Evolutionary conservation across 2,113 vertebrate genomes (phyloP).

Genomic region (Lampris megalopsis): DNA sequence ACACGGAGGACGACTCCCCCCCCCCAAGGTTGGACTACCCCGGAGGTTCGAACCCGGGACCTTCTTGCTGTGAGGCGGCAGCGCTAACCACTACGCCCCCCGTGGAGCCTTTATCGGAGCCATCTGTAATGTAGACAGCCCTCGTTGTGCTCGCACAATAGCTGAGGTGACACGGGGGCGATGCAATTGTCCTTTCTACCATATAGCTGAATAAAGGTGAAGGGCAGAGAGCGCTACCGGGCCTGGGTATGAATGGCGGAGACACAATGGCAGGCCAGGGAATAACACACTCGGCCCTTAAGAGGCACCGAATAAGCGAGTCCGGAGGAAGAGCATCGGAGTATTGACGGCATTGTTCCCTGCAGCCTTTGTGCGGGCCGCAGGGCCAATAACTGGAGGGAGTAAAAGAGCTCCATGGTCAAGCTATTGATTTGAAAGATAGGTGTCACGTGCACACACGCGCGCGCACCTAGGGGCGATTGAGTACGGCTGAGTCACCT

Average conservation of each 20-base stretch:
- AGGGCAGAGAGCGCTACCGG: not conserved
- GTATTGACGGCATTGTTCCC: constrained; percentile 5
- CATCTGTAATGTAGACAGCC: no score
- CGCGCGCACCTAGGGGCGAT: constrained; percentile 15
- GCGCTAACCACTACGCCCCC: no score
- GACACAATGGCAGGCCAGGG: not conserved
- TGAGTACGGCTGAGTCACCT: no score
- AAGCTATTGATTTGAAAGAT: no score
- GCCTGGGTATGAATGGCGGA: constrained; percentile 4
- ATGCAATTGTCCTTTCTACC: no score
- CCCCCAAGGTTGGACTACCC: no score
- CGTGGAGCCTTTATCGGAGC: no score
- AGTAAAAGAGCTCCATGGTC: constrained; percentile 31
- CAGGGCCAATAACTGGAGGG: not conserved
- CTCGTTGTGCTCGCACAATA: no score
- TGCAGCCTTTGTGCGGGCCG: not conserved
- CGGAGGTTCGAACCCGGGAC: no score
- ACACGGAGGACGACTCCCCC: no score
- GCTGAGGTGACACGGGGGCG: no score
- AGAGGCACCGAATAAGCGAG: constrained; percentile 25
- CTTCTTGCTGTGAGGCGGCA: no score
- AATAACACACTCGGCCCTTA: constrained; percentile 17
- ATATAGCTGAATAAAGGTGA: not conserved
- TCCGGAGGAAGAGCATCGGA: constrained; percentile 6
- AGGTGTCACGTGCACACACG: not conserved